Conservation (phyloP, 2,797 vertebrate species). For the Smutsia temminckii region DNA sequence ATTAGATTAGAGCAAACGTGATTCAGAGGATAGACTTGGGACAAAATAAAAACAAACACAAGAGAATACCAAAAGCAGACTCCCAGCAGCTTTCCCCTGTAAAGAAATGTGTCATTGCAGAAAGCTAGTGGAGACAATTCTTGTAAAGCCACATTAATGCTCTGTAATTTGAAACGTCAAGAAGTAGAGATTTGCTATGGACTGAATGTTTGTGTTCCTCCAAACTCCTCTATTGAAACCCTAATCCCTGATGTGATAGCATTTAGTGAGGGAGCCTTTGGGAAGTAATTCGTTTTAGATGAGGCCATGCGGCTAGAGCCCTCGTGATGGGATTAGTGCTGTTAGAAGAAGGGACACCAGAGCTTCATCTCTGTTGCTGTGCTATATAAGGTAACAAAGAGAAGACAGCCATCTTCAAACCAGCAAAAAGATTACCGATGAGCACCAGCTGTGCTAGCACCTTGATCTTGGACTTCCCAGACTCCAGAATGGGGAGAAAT, state of each 20-base stretch:
- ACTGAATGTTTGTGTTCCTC: not conserved
- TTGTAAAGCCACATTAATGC: not conserved
- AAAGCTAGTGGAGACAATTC: not conserved
- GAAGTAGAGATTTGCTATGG: not conserved
- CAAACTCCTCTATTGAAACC: not conserved
- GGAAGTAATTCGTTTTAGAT: not conserved
- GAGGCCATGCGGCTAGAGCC: not conserved
- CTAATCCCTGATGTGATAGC: not conserved
- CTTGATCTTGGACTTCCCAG: not conserved
- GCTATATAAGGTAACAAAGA: not conserved
- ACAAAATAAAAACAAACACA: not conserved
- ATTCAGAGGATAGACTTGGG: not conserved
- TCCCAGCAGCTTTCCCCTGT: not conserved
- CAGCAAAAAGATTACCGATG: not conserved
- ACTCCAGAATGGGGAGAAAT: not conserved
- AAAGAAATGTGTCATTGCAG: not conserved
- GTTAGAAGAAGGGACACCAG: not conserved
- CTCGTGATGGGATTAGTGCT: not conserved
- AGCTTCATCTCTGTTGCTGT: not conserved
- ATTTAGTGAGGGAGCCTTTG: not conserved
- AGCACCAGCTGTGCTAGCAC: not conserved
- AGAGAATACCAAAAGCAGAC: not conserved
- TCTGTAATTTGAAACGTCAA: constrained; percentile 20
- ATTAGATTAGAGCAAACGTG: not conserved
- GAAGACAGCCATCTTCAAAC: not conserved